These are phyloP conservation scores for Scolopax rusticola DNA, from an alignment of 2,797 vertebrate genomes.

Conservation along the genomic window DNA sequence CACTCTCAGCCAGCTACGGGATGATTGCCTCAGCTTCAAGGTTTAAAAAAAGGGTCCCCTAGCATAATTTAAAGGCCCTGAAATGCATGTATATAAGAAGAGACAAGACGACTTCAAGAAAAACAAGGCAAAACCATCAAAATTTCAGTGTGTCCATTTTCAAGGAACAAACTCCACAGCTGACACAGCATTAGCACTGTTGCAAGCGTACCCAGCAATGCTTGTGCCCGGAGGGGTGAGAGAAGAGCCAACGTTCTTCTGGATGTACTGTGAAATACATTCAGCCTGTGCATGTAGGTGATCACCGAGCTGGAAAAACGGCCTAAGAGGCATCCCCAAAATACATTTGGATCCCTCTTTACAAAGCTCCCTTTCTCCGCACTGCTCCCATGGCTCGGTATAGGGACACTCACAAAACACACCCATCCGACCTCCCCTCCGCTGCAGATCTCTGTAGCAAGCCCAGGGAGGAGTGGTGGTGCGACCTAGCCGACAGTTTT, in stretches of 20 bases:
- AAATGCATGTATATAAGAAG: neutral
- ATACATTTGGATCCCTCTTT: neutral
- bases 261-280: neutral
- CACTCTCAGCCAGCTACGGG: neutral
- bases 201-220: neutral
- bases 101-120: neutral
- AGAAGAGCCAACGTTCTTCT: neutral
- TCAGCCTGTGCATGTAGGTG: neutral
- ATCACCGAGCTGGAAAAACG: neutral
- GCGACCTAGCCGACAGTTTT: neutral
- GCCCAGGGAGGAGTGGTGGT: neutral
- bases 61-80: neutral
- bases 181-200: neutral
- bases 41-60: neutral
- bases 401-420: neutral
- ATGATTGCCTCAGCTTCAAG: neutral
- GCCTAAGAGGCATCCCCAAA: neutral
- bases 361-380: neutral
- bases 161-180: neutral
- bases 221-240: neutral
- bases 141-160: neutral
- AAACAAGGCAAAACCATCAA: neutral
- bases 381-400: neutral
- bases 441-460: neutral
- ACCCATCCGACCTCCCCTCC: accelerated